Evolutionary conservation across 2,888 invertebrate genomes (phyloP).

Genomic region (Eugnorisma glareosa): DNA sequence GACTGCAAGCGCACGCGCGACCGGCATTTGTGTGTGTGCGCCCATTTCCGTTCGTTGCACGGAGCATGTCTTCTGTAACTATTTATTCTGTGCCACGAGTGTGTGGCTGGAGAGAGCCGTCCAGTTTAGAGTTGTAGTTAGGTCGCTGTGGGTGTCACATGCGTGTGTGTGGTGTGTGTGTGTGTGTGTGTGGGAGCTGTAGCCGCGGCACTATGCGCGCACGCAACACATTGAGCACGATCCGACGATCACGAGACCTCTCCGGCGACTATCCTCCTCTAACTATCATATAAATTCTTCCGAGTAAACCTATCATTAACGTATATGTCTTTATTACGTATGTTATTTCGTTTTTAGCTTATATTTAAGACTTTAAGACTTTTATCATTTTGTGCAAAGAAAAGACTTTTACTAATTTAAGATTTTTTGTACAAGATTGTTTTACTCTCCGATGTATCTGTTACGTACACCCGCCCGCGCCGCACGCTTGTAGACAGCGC

Average conservation of each 20-base stretch:
- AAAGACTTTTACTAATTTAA: constrained; percentile 78
- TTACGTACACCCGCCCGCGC: constrained; percentile 47
- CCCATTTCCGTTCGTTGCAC: not conserved
- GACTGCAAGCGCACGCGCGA: not conserved
- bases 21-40: too few relatives aligned
- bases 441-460: constrained; percentile 66
- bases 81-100: not conserved
- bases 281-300: constrained; percentile 87
- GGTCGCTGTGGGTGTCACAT: constrained; percentile 26
- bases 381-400: too few relatives aligned
- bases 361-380: constrained; percentile 80
- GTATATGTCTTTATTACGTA: constrained; percentile 91
- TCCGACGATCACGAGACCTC: constrained; percentile 63
- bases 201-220: constrained; percentile 63
- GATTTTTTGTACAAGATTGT: constrained; percentile 84
- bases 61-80: not conserved
- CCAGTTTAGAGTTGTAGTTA: constrained; percentile 6
- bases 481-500: constrained; percentile 38
- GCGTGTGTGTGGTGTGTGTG: not conserved
- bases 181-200: constrained; percentile 23
- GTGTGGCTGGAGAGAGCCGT: constrained; percentile 16
- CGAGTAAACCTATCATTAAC: constrained; percentile 88
- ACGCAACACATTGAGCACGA: constrained; percentile 65
- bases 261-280: constrained; percentile 64
- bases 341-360: constrained; percentile 87